Evolutionary conservation across 2,113 vertebrate genomes (phyloP).

Genomic region (Hypanus sabinus): DNA sequence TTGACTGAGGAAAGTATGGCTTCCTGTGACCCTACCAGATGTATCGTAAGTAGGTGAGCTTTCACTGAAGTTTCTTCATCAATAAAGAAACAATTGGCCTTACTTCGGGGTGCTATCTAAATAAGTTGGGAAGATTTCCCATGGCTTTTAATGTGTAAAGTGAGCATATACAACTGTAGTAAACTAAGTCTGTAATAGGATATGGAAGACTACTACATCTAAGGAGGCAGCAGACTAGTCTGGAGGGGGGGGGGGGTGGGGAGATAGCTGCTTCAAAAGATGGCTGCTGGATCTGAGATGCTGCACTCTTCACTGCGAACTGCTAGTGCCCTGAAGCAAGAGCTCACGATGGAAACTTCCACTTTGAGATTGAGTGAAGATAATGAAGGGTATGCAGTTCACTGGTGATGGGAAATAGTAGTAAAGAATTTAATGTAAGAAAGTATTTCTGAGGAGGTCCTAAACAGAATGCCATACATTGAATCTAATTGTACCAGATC

Average conservation of each 20-base stretch:
- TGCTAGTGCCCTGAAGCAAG: neutral
- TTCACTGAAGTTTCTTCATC: neutral
- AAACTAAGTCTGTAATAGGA: neutral
- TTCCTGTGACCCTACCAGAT: neutral
- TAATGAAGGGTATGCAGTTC: neutral
- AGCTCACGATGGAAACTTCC: neutral
- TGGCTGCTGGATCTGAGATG: neutral
- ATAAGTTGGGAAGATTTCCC: neutral
- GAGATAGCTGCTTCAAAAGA: neutral
- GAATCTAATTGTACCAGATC: neutral
- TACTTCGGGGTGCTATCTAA: neutral
- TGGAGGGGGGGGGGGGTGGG: neutral
- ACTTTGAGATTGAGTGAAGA: neutral
- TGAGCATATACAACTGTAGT: neutral
- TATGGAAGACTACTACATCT: neutral
- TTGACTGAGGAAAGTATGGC: neutral
- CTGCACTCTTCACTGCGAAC: neutral
- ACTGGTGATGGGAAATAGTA: too few species aligned
- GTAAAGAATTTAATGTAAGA: neutral
- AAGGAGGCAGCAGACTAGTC: neutral
- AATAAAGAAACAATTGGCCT: neutral
- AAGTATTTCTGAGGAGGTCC: neutral
- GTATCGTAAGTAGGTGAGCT: neutral
- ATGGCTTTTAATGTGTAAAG: neutral
- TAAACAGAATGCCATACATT: neutral